phyloP scores from a whole-genome alignment of 2,113 vertebrate genomes.

The Lampris incognitus region DNA sequence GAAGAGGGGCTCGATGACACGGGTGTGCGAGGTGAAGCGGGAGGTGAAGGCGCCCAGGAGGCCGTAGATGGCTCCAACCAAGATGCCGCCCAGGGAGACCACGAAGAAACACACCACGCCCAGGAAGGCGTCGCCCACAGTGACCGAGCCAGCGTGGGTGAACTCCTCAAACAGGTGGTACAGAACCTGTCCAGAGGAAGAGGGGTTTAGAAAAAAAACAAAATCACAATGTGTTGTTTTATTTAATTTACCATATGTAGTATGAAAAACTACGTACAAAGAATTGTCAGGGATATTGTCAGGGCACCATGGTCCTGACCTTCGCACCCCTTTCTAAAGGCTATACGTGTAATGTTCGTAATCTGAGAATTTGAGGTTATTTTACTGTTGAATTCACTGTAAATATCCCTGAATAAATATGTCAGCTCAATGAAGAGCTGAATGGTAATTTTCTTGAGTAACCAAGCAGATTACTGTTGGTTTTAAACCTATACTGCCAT shows the following conservation, averaged over 20 bases:
- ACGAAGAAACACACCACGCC: constrained; percentile 95
- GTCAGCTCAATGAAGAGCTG: no score
- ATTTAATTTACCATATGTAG: no score
- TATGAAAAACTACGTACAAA: no score
- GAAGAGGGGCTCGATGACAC: constrained; percentile 97
- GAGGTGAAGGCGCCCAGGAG: constrained; percentile 93
- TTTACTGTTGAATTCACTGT: not conserved
- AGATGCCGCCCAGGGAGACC: constrained; percentile 89
- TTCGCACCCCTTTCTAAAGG: not conserved
- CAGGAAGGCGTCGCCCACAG: constrained; percentile 86
- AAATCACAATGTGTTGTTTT: no score
- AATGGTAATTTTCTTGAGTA: no score
- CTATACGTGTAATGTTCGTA: not conserved
- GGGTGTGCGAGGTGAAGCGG: constrained; percentile 92
- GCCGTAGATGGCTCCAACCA: constrained; percentile 91
- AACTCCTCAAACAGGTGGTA: constrained; percentile 97
- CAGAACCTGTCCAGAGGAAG: constrained; percentile 85
- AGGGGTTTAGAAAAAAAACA: no score
- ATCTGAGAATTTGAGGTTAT: not conserved
- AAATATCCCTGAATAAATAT: no score
- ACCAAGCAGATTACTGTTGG: no score
- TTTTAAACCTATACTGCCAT: no score
- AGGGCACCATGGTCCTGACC: not conserved
- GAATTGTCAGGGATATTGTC: no score
- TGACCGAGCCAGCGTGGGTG: constrained; percentile 81